Evolutionary conservation across 2,113 vertebrate species (phyloP).

Genomic region (Heloderma charlesbogerti): DNA sequence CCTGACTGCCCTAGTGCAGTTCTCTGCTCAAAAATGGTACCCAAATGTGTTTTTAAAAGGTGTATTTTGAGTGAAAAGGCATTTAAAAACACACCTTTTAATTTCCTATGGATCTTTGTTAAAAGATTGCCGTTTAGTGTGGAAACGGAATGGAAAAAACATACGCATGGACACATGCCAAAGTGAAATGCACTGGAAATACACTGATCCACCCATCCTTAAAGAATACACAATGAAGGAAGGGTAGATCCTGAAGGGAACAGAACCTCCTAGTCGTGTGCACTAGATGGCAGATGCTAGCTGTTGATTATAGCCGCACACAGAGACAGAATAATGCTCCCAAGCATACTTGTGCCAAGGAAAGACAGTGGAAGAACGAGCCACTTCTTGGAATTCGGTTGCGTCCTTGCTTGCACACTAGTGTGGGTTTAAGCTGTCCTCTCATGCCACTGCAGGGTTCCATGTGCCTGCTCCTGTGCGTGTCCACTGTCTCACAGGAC

Average conservation of each 20-base stretch:
- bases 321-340: not conserved
- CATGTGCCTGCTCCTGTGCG: too few species aligned
- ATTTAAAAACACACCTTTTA: too few species aligned
- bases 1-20: not conserved
- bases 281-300: slow-evolving; percentile 66
- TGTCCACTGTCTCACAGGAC: too few species aligned
- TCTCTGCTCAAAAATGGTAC: not conserved
- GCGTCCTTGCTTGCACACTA: not conserved
- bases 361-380: not conserved
- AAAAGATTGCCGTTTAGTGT: too few species aligned
- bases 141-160: not conserved
- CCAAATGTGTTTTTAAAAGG: not conserved
- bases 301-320: slow-evolving; percentile 37
- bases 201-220: not conserved
- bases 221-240: not conserved
- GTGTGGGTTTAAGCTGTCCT: not conserved
- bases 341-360: not conserved
- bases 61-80: not conserved
- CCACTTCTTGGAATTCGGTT: not conserved
- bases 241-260: not conserved
- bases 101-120: not conserved
- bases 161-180: not conserved
- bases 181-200: not conserved
- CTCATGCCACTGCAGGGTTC: not conserved
- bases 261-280: not conserved